Percentiles rank a stretch among this genome's conserved stretches.
These are phyloP conservation scores for Falco concolor DNA, from an alignment of 2,797 vertebrate species.

Conservation along the genomic window DNA sequence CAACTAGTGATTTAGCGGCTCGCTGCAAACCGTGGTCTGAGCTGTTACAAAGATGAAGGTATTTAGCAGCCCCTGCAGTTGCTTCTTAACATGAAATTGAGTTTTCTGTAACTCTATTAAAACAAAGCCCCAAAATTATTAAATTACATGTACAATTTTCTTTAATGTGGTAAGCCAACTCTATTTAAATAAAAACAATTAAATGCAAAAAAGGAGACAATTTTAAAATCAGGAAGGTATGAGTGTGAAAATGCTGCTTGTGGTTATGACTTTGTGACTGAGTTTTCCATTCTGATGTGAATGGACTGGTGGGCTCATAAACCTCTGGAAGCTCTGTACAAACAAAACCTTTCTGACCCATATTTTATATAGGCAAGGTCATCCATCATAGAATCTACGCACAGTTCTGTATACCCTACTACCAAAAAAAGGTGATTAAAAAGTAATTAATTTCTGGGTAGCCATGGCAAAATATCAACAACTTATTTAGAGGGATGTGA, in stretches of 20 bases:
- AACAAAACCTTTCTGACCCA: background rate
- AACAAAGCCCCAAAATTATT: too few relatives aligned
- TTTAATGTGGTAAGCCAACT: background rate
- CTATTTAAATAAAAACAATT: background rate
- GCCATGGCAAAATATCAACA: fast-evolving
- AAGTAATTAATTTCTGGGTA: background rate
- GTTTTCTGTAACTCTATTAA: background rate
- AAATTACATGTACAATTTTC: background rate
- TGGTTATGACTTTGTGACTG: fast-evolving
- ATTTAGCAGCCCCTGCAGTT: background rate
- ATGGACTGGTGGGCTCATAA: fast-evolving
- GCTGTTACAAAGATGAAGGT: background rate
- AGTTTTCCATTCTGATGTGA: background rate
- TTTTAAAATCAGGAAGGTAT: background rate
- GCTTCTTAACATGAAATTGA: background rate
- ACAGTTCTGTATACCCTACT: background rate
- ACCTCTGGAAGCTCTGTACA: background rate
- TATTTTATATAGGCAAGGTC: fast-evolving
- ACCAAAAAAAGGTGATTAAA: background rate
- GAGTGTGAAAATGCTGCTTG: fast-evolving
- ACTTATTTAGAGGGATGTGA: fast-evolving
- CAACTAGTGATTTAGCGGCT: background rate
- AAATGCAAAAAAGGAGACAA: background rate
- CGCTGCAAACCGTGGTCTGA: background rate
- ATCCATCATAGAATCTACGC: fast-evolving